A percentile compares a stretch with the other conserved stretches of the same genome.
Conservation (phyloP, 2,888 invertebrate genomes). For the Melinopterus prodromus region DNA sequence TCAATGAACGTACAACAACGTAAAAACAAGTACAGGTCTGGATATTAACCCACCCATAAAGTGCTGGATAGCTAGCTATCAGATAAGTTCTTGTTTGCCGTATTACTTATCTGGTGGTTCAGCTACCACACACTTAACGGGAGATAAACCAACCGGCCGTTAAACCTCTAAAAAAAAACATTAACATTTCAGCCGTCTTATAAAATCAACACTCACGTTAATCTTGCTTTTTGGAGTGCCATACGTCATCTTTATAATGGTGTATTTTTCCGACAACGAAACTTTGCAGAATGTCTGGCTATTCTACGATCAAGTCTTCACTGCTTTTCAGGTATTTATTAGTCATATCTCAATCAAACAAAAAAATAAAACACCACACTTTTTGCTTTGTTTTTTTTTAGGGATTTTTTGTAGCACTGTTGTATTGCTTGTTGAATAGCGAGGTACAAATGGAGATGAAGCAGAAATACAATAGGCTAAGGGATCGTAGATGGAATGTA, state of each 20-base stretch:
- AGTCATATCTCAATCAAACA: neutral
- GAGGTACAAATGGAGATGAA: slow-evolving; percentile 66
- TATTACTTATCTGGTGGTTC: neutral
- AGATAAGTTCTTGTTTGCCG: neutral
- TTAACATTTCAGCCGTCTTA: slow-evolving; percentile 63
- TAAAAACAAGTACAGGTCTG: slow-evolving; percentile 67
- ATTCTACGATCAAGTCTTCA: slow-evolving; percentile 72
- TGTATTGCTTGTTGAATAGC: slow-evolving; percentile 71
- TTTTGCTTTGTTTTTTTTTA: slow-evolving; percentile 53
- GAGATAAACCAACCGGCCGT: neutral
- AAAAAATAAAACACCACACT: slow-evolving; percentile 5
- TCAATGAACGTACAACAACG: slow-evolving; percentile 66
- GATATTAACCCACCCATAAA: slow-evolving; percentile 34
- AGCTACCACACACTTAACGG: neutral
- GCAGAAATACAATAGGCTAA: slow-evolving; percentile 50
- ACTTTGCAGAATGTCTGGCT: slow-evolving; percentile 68
- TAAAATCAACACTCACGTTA: slow-evolving; percentile 70
- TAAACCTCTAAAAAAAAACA: slow-evolving; percentile 6
- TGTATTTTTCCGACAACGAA: slow-evolving; percentile 60
- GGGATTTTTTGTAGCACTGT: slow-evolving; percentile 70
- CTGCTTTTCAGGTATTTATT: slow-evolving; percentile 69
- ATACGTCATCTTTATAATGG: slow-evolving; percentile 66
- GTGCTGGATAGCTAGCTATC: neutral
- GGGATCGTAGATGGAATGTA: slow-evolving; percentile 39
- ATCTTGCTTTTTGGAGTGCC: slow-evolving; percentile 75